These are phyloP conservation scores for Pseudotriccus pelzelni DNA, from an alignment of 2,797 vertebrate species.

Conservation along the genomic window DNA sequence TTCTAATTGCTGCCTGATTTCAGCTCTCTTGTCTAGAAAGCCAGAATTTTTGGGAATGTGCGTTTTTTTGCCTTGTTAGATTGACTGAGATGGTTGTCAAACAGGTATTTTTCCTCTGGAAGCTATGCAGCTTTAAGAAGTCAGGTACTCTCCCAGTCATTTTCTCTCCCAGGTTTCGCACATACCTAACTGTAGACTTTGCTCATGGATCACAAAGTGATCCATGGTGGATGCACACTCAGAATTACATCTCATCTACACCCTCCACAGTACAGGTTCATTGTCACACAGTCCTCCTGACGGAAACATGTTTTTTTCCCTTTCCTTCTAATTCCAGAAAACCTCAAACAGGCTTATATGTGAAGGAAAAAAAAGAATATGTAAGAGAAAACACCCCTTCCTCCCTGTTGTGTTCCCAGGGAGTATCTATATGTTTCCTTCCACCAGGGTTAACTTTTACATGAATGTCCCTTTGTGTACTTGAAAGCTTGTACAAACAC, in stretches of 20 bases:
- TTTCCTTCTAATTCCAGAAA: neutral
- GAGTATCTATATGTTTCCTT: neutral
- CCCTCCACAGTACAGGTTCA: neutral
- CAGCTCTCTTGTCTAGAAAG: neutral
- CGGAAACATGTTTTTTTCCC: neutral
- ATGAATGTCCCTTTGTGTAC: neutral
- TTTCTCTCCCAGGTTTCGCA: neutral
- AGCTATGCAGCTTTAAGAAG: neutral
- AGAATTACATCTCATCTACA: neutral
- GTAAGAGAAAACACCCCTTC: neutral
- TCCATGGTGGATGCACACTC: neutral
- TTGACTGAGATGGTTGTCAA: neutral
- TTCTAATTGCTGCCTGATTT: neutral
- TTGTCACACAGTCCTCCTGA: neutral
- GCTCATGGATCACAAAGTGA: neutral
- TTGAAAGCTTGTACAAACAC: neutral
- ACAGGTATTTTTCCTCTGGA: neutral
- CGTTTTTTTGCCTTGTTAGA: neutral
- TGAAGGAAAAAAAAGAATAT: neutral
- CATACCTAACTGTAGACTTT: neutral
- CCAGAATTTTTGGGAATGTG: neutral
- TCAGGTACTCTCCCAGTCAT: neutral
- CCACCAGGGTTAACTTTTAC: neutral
- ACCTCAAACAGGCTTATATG: neutral
- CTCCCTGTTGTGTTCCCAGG: neutral